phyloP scores from a whole-genome alignment of 2,797 vertebrate genomes.

The Poecilia wingei region DNA sequence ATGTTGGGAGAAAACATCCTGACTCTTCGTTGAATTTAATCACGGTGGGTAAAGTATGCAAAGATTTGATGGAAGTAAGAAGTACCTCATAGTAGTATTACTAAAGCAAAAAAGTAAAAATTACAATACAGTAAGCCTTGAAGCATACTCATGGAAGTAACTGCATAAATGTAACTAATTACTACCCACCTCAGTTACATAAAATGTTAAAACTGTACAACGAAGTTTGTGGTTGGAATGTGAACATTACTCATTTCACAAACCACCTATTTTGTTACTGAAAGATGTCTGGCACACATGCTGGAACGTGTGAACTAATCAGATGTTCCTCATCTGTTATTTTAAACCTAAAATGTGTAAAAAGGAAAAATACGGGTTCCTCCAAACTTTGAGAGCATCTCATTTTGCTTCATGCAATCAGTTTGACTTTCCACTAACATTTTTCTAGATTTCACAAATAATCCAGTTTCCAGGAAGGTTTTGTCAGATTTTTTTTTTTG shows the following conservation, averaged over 20 bases:
- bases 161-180: background rate
- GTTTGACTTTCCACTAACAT: background rate
- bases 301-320: background rate
- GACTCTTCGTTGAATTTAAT: too few relatives aligned
- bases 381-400: background rate
- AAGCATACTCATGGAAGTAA: background rate
- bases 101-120: background rate
- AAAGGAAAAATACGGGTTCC: background rate
- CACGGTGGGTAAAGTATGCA: too few relatives aligned
- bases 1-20: too few relatives aligned
- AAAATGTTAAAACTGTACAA: background rate
- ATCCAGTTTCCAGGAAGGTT: constrained; percentile 30
- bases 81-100: background rate
- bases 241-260: background rate
- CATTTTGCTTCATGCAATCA: constrained; percentile 13
- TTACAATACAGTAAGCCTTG: background rate
- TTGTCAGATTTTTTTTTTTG: constrained; percentile 37
- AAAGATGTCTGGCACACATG: background rate
- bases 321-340: background rate
- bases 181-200: background rate
- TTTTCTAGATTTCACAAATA: constrained; percentile 48
- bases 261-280: background rate
- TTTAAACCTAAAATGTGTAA: background rate
- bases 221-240: background rate
- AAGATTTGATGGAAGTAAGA: background rate